Base-by-base conservation (phyloP, 2,113 vertebrate species). In the Amphilophus citrinellus region DNA sequence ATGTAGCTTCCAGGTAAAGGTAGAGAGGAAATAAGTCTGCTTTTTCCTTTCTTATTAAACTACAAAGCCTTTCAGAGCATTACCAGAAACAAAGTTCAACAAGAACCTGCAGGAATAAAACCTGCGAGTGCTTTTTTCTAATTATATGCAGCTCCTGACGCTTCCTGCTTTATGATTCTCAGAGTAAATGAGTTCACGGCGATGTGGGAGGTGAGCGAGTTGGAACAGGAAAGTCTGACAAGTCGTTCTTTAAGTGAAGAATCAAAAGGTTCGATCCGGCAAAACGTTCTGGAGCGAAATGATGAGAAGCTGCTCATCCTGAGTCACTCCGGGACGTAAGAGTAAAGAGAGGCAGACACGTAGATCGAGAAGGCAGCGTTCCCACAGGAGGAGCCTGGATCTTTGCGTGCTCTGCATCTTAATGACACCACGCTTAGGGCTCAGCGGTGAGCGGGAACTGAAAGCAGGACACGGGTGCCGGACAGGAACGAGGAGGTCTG, bases 281-380 rank as follows among this genome's bases (percentile, higher is more conserved):
- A 18, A 50, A 73, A 82, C 15, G 65, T 79, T 27, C 66, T 53
- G 66, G 66, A 73, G 66, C 27, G 0, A 76, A 57, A 76, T 24
- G 87, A 86, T 83, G 83, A 85, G 68, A 66, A 39, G 75, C 80
- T 39, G 76, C 66, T 56, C 8, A 6, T 53, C 63, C 80, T 22
- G 50, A 83, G 75, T 17, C 76, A 50, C 39, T 63, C 80, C 56
- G 85, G 81, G 61, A 83, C 76, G 61, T 61, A 80, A 87, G 61
- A 76, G 57, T 7, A 37, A 68, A 61, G 42, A 68, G 4, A 35
- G n/a, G 11, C 8, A 50, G 22, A 66, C 30, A 15, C 3, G 56
- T 56, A 47, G 66, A 50, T 50, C 0, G 27, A 32, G 47, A 53
- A 53, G 57, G 68, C 42, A 68, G 60, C 3, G 13, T 62, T 73